Conservation (phyloP, 1,140 invertebrate species). For the Leptopilina clavipes region DNA sequence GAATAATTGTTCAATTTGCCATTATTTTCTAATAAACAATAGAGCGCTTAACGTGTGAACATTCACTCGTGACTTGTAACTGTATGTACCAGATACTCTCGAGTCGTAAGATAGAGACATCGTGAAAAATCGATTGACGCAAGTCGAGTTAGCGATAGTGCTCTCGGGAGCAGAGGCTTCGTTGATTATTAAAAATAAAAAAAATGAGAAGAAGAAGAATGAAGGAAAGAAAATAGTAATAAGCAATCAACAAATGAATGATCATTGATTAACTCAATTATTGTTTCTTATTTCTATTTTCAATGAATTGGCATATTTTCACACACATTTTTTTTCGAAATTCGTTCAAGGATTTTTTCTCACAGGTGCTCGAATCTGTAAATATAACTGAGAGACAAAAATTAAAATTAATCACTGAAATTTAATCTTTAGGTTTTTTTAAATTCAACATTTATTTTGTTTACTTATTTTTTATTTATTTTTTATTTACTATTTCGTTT, state of each 20-base stretch:
- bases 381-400: too few species aligned
- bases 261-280: background rate
- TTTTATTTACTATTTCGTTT: too few species aligned
- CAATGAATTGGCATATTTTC: background rate
- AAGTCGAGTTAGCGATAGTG: conserved; percentile 55
- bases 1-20: background rate
- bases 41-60: conserved; percentile 9
- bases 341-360: too few species aligned
- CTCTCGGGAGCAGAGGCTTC: conserved; percentile 45
- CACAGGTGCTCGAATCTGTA: too few species aligned
- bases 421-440: too few species aligned
- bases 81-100: conserved; percentile 17
- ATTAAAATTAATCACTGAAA: too few species aligned
- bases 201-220: background rate
- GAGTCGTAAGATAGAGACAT: conserved; percentile 29
- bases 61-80: background rate
- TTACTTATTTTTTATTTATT: too few species aligned
- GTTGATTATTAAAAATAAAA: background rate
- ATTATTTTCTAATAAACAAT: conserved; percentile 26
- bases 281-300: background rate
- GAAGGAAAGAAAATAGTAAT: too few species aligned
- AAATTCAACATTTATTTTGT: too few species aligned
- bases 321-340: too few species aligned
- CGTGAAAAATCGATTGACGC: conserved; percentile 69
- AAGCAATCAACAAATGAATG: background rate